Percentiles rank a stretch among this genome's conserved stretches.
Evolutionary conservation across 2,797 vertebrate genomes (phyloP).

Genomic region (Percopsis omiscomaycus): DNA sequence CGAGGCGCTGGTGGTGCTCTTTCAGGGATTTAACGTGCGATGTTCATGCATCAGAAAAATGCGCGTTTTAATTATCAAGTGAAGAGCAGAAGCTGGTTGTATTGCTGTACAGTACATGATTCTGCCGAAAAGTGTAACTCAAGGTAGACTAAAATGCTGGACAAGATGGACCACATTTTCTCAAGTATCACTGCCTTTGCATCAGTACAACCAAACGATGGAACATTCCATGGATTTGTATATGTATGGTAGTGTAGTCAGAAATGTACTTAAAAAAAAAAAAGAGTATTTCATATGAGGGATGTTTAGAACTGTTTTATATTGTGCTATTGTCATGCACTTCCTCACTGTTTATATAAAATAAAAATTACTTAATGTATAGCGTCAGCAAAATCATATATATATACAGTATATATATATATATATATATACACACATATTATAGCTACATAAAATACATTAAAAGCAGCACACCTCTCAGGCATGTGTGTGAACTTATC

Average conservation of each 20-base stretch:
- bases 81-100: conserved; percentile 52
- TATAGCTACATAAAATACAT: conserved; percentile 19
- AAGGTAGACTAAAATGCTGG: conserved; percentile 72
- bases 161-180: conserved; percentile 82
- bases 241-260: conserved; percentile 55
- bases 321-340: conserved; percentile 52
- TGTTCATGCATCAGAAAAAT: conserved; percentile 47
- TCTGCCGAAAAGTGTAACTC: conserved; percentile 12
- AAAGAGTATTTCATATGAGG: conserved; percentile 55
- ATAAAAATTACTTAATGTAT: conserved; percentile 26
- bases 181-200: conserved; percentile 80
- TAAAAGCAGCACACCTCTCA: conserved; percentile 45
- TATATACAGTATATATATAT: conserved; percentile 32
- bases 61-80: conserved; percentile 31
- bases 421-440: conserved; percentile 10
- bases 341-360: conserved; percentile 63
- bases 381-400: conserved; percentile 16
- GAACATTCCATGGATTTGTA: conserved; percentile 83
- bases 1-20: conserved; percentile 44
- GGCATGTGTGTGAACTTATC: conserved; percentile 40
- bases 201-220: conserved; percentile 77
- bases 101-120: conserved; percentile 52
- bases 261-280: conserved; percentile 47
- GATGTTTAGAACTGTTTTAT: conserved; percentile 66
- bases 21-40: conserved; percentile 67